Evolutionary conservation across 2,797 vertebrate species (phyloP).

Genomic region (Sebastiscus albofasciatus): DNA sequence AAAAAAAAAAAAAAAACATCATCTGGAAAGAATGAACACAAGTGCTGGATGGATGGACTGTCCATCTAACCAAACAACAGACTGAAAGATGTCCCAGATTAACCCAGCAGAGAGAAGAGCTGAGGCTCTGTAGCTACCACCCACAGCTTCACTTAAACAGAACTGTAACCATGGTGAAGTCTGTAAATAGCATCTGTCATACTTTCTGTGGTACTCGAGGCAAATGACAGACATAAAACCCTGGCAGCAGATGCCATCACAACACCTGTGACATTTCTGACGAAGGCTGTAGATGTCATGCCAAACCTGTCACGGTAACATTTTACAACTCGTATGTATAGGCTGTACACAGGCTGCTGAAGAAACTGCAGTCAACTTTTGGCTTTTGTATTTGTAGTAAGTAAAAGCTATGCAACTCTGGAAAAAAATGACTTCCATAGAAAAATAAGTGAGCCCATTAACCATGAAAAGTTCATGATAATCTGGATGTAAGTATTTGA

Average conservation of each 20-base stretch:
- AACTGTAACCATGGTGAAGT: constrained; percentile 5
- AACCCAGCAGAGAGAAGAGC: neutral
- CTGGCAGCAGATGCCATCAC: neutral
- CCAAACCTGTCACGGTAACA: neutral
- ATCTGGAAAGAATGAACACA: too few relatives aligned
- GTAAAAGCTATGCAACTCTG: neutral
- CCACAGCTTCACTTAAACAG: neutral
- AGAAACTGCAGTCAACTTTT: neutral
- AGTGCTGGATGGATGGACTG: too few relatives aligned
- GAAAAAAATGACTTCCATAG: neutral
- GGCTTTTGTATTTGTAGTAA: neutral
- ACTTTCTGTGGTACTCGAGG: neutral
- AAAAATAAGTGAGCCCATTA: neutral
- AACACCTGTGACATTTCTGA: constrained; percentile 9
- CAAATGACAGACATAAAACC: constrained; percentile 1
- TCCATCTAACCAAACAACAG: neutral
- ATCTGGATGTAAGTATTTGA: neutral
- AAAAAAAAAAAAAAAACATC: neutral
- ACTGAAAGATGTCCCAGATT: neutral
- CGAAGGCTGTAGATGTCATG: neutral
- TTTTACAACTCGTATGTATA: neutral
- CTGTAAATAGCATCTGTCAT: constrained; percentile 5
- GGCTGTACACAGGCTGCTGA: neutral
- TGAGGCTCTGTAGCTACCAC: neutral
- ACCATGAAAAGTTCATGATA: neutral